Base-by-base conservation (phyloP, 1,140 invertebrate species). In the Neodiprion virginianus region DNA sequence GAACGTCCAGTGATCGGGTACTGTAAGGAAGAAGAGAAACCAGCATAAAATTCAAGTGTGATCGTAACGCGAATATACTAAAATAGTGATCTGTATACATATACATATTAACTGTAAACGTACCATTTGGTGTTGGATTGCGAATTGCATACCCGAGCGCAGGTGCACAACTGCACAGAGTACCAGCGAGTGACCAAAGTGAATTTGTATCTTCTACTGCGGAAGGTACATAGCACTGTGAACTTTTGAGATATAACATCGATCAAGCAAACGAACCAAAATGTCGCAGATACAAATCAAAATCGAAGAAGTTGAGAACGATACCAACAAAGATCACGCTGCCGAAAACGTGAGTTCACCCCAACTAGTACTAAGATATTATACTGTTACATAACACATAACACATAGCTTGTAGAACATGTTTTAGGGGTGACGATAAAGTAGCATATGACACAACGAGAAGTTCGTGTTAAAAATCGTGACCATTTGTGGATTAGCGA, bases 201-300 rank as follows among this genome's bases (percentile, higher is more conserved):
- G 53, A 61, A 61, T 61, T 61, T 61, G 53, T 61, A 61, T 61
- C 53, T 61, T 61, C 53, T 0, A 14, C 53, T 61, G 28, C 8
- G 50, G 53, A 61, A 61, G 53, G n/a, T 61, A 61, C 53, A 61
- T 61, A 61, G 53, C 53, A 61, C 53, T 61, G 53, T 17, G 53
- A 17, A 17, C 11, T 17, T 61, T 61, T 12, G n/a, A 61, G 53
- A 14, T 61, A 61, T 61, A 61, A 8, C 53, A 61, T 14, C n/a
- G 11, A 17, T 61, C 53, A 61, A 61, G 53, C n/a, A 12, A 61
- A 61, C 1, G 28, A 40, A 40, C 28, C 28, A 40, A 11, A 11
- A 74, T 84, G 81, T 79, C 86, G 28, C 81, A 79, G 53, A 82
- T 83, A 73, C 81, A 79, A 17, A 82, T 85, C 77, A 83, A 82